These are phyloP conservation scores for Amphiprion clarkii DNA, from an alignment of 2,797 vertebrate species.

Conservation along the genomic window DNA sequence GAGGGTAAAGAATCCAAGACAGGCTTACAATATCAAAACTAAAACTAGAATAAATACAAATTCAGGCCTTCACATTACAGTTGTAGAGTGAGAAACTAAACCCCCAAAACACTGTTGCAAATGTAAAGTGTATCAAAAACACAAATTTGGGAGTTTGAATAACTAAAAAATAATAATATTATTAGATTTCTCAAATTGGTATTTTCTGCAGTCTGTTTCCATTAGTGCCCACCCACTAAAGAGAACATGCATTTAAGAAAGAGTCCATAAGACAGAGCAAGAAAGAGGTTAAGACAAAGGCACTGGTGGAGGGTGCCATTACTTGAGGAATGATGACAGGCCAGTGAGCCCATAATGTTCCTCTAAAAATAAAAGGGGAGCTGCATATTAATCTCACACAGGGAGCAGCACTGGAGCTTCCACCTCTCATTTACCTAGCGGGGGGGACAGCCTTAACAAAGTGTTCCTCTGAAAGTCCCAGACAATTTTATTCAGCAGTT, in stretches of 20 bases:
- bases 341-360: slow-evolving; percentile 42
- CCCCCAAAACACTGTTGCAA: not conserved
- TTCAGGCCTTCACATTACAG: not conserved
- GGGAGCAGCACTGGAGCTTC: slow-evolving; percentile 38
- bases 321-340: slow-evolving; percentile 41
- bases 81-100: not conserved
- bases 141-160: not conserved
- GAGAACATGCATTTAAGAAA: not conserved
- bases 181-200: not conserved
- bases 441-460: slow-evolving; percentile 49
- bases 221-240: not conserved
- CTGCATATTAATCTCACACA: slow-evolving; percentile 62
- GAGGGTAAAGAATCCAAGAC: not conserved
- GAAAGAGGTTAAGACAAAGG: slow-evolving; percentile 6
- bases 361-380: slow-evolving; percentile 55
- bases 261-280: not conserved
- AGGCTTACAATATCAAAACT: not conserved
- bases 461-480: slow-evolving; percentile 43
- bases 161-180: not conserved
- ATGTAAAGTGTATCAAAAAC: not conserved
- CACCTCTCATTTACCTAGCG: slow-evolving; percentile 54
- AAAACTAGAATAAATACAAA: not conserved
- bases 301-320: slow-evolving; percentile 12
- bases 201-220: not conserved
- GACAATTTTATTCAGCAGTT: slow-evolving; percentile 56